A percentile compares a stretch with the other conserved stretches of the same genome.
Evolutionary conservation across 2,113 vertebrate genomes (phyloP).

Genomic region (Tonatia bakeri): DNA sequence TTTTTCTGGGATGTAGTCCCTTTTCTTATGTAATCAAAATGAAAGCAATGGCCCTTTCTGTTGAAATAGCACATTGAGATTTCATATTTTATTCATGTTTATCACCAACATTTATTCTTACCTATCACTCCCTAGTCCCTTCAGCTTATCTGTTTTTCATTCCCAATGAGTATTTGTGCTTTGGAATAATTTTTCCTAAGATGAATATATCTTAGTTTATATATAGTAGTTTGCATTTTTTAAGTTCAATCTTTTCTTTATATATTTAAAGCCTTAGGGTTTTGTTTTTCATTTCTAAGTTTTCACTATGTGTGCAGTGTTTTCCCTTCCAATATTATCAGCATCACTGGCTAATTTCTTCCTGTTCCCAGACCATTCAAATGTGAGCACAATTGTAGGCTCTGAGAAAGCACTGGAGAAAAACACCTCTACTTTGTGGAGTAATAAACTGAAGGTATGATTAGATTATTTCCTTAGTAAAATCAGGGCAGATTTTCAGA

Average conservation of each 20-base stretch:
- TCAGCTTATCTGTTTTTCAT: slow-evolving; percentile 38
- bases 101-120: slow-evolving; percentile 49
- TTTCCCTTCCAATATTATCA: neutral
- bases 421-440: neutral
- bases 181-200: slow-evolving; percentile 52
- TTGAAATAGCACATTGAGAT: neutral
- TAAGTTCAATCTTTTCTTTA: slow-evolving; percentile 17
- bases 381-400: neutral
- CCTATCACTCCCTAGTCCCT: neutral
- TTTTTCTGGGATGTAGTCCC: neutral
- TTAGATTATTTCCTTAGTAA: slow-evolving; percentile 2
- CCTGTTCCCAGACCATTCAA: neutral
- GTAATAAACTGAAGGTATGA: neutral
- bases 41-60: slow-evolving; percentile 18
- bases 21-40: slow-evolving; percentile 41
- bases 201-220: slow-evolving; percentile 30
- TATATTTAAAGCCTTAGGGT: neutral
- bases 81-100: slow-evolving; percentile 49
- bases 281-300: slow-evolving; percentile 32
- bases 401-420: neutral
- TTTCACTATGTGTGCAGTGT: neutral
- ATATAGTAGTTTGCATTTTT: slow-evolving; percentile 9
- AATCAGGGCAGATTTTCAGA: slow-evolving; percentile 11
- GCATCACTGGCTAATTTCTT: neutral
- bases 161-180: slow-evolving; percentile 32